Evolutionary conservation across 92 coral and sea anemone species (phyloP).

Genomic region (Palythoa grandiflora): DNA sequence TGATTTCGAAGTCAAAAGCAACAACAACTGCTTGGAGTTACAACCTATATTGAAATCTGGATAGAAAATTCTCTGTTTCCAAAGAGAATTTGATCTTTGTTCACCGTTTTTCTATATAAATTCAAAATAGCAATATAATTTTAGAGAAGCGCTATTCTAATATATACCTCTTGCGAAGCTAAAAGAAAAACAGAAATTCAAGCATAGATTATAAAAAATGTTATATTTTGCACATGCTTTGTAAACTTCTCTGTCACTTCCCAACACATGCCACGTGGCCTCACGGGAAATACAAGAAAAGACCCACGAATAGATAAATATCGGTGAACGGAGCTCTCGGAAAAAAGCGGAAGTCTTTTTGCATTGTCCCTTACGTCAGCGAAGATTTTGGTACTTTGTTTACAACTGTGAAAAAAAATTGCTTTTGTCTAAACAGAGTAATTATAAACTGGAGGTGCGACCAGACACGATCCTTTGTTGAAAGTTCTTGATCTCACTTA

Average conservation of each 20-base stretch:
- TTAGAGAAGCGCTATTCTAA: neutral
- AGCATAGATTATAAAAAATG: neutral
- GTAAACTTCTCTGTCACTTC: neutral
- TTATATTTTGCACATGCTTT: slow-evolving; percentile 5
- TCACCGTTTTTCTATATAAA: neutral
- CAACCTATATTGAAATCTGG: neutral
- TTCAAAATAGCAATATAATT: neutral
- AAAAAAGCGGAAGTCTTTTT: slow-evolving; percentile 18
- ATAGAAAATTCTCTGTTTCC: neutral
- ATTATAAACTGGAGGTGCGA: slow-evolving; percentile 18
- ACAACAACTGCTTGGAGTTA: neutral
- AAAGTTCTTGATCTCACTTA: slow-evolving; percentile 18
- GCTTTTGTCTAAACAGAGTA: slow-evolving; percentile 9
- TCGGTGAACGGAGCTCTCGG: neutral
- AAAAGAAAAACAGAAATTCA: neutral
- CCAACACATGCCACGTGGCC: slow-evolving; percentile 27
- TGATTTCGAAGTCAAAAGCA: neutral
- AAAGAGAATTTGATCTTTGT: slow-evolving; percentile 15
- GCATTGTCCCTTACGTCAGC: slow-evolving; percentile 26
- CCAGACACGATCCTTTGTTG: slow-evolving; percentile 32
- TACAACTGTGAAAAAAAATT: neutral
- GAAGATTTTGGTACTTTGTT: neutral
- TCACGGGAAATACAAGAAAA: neutral
- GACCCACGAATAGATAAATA: neutral
- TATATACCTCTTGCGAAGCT: neutral